phyloP scores from a whole-genome alignment of 2,888 invertebrate species.

The Ochlodes sylvanus region DNA sequence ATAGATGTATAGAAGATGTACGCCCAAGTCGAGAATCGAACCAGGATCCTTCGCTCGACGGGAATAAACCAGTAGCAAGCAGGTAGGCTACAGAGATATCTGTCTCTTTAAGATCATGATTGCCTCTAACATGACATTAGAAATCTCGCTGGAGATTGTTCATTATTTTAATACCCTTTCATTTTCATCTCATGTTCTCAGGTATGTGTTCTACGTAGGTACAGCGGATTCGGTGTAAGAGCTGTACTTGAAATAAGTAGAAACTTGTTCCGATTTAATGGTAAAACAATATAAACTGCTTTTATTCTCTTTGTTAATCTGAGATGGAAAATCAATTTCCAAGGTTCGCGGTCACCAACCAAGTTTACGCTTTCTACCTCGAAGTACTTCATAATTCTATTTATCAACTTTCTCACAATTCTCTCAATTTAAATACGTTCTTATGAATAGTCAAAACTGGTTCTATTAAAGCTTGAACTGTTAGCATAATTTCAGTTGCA shows the following conservation, averaged over 20 bases:
- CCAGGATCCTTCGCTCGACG: no score
- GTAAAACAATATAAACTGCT: constrained; percentile 21
- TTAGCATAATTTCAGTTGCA: constrained; percentile 10
- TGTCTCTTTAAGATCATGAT: no score
- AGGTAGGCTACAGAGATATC: no score
- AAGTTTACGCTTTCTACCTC: constrained; percentile 51
- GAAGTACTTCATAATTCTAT: constrained; percentile 48
- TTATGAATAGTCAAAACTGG: constrained; percentile 21
- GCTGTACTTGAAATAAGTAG: constrained; percentile 6
- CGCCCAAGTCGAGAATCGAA: no score
- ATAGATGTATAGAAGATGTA: no score
- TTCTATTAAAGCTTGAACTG: constrained; percentile 11
- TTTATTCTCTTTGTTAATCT: constrained; percentile 31
- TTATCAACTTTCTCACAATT: constrained; percentile 56
- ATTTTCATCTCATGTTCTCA: no score
- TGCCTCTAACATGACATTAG: no score
- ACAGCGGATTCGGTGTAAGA: background rate
- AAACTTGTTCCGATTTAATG: constrained; percentile 13
- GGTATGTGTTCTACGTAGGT: no score
- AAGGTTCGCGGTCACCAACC: constrained; percentile 46
- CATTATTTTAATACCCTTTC: no score
- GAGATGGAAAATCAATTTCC: constrained; percentile 47
- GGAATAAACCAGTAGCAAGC: no score
- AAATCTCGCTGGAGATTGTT: no score
- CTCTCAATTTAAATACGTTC: constrained; percentile 24